Evolutionary conservation across 2,888 invertebrate species (phyloP), one percentile per base, ranked within the genome.

Genomic region (Coecobrya sp.): DNA sequence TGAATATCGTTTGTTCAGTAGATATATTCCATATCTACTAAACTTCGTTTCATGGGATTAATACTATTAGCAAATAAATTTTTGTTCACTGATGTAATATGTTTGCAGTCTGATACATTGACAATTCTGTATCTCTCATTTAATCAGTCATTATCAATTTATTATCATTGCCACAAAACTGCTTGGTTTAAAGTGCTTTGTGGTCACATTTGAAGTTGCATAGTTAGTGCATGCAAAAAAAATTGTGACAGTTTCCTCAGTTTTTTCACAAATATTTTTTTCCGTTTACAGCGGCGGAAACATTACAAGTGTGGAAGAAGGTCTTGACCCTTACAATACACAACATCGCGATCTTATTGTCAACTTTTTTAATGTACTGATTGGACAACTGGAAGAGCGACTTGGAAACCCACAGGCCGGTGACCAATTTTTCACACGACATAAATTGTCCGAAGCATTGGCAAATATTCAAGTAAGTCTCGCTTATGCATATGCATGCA

Each of bases 371-470:
- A 68, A 25, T 16, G 19, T 25, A 3, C 52, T 91, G 22, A 55
- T 52, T 25, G 55, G 42, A 0, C 49, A 73, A 5, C 52, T 91
- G 2, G 91, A 91, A 45, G 91, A 91, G 10, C 45, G 91, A 27
- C 79, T 86, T 79, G 86, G 86, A 27, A 91, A 91, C 27, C 5
- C 79, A n/a, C 79, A 91, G 13, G 65, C 86, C 22, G 91, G 86
- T 8, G 93, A 93, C 27, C 86, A 86, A 25, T 93, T 93, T 27
- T 89, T 87, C 42, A 79, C 82, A 3, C 68, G 76, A 8, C 91
- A 86, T 8, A 93, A 91, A 27, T 55, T 93, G 8, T 45, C 85
- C 0, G 86, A 87, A 25, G 49, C 93, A 8, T 45, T 82, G 25
- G 19, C 62, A 13, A 87, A 91, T 11, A 70, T 91, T 25, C 85